Evolutionary conservation across 2,888 invertebrate species (phyloP), one percentile per base, ranked within the genome.

Genomic region (Gari tellinella): DNA sequence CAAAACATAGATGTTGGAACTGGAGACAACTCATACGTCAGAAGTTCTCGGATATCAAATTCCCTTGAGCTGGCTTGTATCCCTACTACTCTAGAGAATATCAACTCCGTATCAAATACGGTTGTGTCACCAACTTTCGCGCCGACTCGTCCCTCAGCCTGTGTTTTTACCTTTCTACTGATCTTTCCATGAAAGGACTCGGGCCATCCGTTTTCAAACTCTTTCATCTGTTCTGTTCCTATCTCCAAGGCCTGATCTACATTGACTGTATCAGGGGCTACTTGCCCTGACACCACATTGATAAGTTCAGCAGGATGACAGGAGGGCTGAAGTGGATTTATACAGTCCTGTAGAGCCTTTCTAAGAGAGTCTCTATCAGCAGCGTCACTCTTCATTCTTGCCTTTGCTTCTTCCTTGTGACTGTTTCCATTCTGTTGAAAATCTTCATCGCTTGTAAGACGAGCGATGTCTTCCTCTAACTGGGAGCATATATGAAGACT

Each of bases 401-500:
- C 37, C 21, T 37, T 65, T 23, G 2, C 21, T 40, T 70, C 69
- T 48, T 70, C 69, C 23, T 63, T 63, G 26, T 64, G 63, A 21
- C 1, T 60, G 26, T 1, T 48, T 4, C 5, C 43, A 0, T 10
- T 7, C 1, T 19, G n/a, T 3, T 2, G 5, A 15, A n/a, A n/a
- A 3, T 19, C 14, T 15, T 66, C 65, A 4, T 49, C 53, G 19
- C 55, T 52, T 5, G 21, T 61, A 12, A 78, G 43, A 0, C 57
- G 46, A 21, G 25, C 46, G 4, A 80, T 10, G 41, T 76, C 73
- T n/a, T 66, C 17, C n/a, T 58, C 25, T 1, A 70, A 14, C n/a
- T 38, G 45, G 10, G 69, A 73, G 45, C 72, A 60, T 1, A 31
- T 73, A 51, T 81, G 82, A 1, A 82, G 43, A 53, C 83, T 79